phyloP scores from a whole-genome alignment of 2,888 invertebrate genomes.

The Melikaiella ostensackeni region DNA sequence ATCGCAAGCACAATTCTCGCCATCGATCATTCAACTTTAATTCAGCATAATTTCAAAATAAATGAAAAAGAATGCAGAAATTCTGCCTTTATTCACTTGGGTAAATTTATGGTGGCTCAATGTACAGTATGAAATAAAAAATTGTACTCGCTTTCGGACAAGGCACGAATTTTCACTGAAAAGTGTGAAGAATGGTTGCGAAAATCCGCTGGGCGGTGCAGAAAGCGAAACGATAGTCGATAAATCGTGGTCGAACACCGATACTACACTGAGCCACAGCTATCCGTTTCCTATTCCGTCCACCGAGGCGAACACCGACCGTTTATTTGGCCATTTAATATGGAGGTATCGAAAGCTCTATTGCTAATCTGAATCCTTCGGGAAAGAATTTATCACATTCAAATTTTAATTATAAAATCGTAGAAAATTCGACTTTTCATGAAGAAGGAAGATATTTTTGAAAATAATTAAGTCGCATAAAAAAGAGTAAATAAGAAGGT shows the following conservation, averaged over 20 bases:
- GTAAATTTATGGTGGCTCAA: too few relatives aligned
- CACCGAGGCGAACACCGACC: conserved; percentile 52
- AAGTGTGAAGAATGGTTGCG: conserved; percentile 56
- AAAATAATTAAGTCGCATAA: background rate
- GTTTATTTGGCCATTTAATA: conserved; percentile 61
- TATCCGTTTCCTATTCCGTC: conserved; percentile 59
- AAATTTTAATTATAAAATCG: background rate
- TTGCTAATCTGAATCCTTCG: background rate
- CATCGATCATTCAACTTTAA: background rate
- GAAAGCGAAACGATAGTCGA: conserved; percentile 44
- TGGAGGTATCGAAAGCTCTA: conserved; percentile 44
- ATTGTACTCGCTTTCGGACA: too few relatives aligned
- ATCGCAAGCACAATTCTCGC: background rate
- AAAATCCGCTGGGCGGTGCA: conserved; percentile 45
- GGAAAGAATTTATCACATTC: background rate
- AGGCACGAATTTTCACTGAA: conserved; percentile 13
- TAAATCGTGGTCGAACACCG: conserved; percentile 50
- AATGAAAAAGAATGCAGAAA: background rate
- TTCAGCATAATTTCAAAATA: background rate
- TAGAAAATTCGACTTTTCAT: background rate
- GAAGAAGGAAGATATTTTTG: too few relatives aligned
- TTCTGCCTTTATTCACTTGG: background rate
- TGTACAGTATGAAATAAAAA: too few relatives aligned
- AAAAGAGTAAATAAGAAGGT: background rate
- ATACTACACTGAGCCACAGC: conserved; percentile 51